Evolutionary conservation across 2,113 vertebrate genomes (phyloP), one percentile per base, ranked within the genome.

Genomic region (Bagarius yarrelli): DNA sequence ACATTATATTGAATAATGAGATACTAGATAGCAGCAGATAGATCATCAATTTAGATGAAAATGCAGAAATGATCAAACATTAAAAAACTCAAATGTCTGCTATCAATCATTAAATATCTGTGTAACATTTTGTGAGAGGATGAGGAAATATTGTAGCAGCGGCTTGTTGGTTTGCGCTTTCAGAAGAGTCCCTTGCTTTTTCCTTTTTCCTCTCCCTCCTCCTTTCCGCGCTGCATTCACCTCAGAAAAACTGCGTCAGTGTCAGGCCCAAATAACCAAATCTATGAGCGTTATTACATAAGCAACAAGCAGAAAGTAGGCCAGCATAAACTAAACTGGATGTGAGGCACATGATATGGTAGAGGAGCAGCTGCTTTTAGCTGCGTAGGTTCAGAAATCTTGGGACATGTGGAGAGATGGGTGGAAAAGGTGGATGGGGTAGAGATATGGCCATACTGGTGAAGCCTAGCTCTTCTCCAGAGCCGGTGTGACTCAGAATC

Each of bases 281-380:
- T 86, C 81, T 74, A 76, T 73, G 67, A 84, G 83, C 76, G 83
- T 79, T 83, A 78, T 81, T 55, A 73, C 79, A 82, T 83, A 80
- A 83, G 79, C 85, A 81, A 61, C 81, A 66, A 80, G 69, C 76
- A 66, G 85, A 86, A 88, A 86, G 77, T 85, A 85, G 85, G 87
- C 85, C 87, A 85, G 63, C 78, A 81, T 19, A 71, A 83, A 19
- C 73, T 70, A 36, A 66, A 80, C 81, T 77, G 73, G 34, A 78
- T 77, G 61, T 75, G 70, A 61, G 56, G 78, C 60, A 78, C 80
- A 70, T 57, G 79, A 61, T 72, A 56, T 69, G 23, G 50, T 66
- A 56, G 66, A 47, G 47, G 66, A 71, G 79, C 83, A 66, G 82
- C 60, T 53, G 30, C 55, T 69, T 8, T 63, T 50, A 52, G 60